Percentiles rank a stretch among this genome's conserved stretches.
Conservation (phyloP, 2,113 vertebrate genomes). For the Pseudorasbora parva region DNA sequence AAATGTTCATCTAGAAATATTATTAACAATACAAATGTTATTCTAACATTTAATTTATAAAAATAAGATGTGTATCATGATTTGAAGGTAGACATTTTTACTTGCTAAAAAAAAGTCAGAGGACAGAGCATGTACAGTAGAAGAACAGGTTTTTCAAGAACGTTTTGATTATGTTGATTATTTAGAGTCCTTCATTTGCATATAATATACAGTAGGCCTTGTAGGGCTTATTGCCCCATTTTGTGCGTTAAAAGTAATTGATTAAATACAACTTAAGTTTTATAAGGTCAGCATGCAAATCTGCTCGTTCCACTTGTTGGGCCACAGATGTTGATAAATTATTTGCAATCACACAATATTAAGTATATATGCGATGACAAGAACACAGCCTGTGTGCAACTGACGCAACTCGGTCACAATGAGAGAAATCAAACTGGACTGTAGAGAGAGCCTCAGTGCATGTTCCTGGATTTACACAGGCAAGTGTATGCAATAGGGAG, state of each 20-base stretch:
- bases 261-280: neutral
- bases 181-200: neutral
- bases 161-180: neutral
- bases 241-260: neutral
- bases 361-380: neutral
- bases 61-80: neutral
- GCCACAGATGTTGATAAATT: slow-evolving; percentile 16
- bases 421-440: slow-evolving; percentile 30
- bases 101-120: neutral
- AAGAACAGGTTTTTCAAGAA: neutral
- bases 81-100: neutral
- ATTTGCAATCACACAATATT: neutral
- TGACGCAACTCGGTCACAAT: slow-evolving; percentile 6
- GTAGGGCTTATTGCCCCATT: neutral
- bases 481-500: slow-evolving; percentile 22
- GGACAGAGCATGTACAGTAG: neutral
- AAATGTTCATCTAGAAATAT: neutral
- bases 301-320: neutral
- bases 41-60: neutral
- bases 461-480: slow-evolving; percentile 14
- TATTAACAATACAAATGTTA: neutral
- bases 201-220: neutral
- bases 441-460: neutral
- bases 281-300: neutral
- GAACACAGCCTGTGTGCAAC: neutral